A percentile compares a stretch with the other conserved stretches of the same genome.
phyloP scores from a whole-genome alignment of 2,113 vertebrate genomes.

The Etheostoma cragini region DNA sequence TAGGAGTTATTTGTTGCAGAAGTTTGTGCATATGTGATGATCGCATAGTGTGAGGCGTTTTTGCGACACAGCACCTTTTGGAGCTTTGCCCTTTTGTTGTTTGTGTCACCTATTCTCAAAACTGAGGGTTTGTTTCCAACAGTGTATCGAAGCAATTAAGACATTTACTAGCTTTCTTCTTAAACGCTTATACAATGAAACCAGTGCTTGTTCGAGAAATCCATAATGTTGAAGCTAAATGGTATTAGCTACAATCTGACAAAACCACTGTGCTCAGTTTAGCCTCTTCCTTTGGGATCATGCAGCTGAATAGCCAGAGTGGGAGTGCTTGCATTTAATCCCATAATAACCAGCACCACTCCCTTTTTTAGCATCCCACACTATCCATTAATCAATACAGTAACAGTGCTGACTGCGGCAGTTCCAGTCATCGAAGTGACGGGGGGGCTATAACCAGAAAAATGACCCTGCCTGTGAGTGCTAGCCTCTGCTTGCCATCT shows the following conservation, averaged over 20 bases:
- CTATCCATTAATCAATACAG: constrained; percentile 79
- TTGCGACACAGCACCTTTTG: neutral
- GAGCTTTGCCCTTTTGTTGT: neutral
- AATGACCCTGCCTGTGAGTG: constrained; percentile 58
- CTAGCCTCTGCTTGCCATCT: constrained; percentile 45
- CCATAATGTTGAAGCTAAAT: neutral
- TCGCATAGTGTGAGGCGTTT: neutral
- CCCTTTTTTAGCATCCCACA: constrained; percentile 43
- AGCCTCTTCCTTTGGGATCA: constrained; percentile 25
- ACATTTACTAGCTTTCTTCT: neutral
- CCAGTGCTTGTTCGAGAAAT: neutral
- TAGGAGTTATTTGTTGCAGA: neutral
- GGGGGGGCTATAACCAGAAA: constrained; percentile 52
- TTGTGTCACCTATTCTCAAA: too few species aligned
- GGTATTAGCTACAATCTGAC: constrained; percentile 1
- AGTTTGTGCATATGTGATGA: neutral
- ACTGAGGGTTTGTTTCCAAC: too few species aligned
- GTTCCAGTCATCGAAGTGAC: constrained; percentile 38
- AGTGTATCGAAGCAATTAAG: neutral
- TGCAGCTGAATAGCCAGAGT: constrained; percentile 28
- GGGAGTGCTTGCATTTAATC: constrained; percentile 61
- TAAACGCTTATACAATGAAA: neutral
- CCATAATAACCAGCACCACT: constrained; percentile 62
- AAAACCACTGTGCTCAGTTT: constrained; percentile 21
- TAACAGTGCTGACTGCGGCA: constrained; percentile 76